These are phyloP conservation scores for Andrena chrysosceles DNA, from an alignment of 2,888 invertebrate species.

Conservation along the genomic window DNA sequence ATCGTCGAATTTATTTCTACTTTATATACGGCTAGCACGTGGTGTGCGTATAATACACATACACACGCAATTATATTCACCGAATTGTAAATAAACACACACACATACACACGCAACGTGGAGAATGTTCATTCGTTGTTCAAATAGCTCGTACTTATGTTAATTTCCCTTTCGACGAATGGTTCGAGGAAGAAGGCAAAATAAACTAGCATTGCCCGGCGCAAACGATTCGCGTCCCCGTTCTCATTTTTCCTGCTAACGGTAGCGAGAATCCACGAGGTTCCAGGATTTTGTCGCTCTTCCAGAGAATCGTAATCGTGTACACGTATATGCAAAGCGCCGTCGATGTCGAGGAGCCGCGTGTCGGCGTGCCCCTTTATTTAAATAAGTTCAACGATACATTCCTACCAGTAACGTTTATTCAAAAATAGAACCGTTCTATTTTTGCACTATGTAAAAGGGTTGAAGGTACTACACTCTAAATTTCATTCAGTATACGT, in stretches of 20 bases:
- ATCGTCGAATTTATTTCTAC: conserved; percentile 56
- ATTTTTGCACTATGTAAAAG: conserved; percentile 79
- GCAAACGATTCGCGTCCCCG: neutral
- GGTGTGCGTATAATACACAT: conserved; percentile 45
- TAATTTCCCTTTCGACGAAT: conserved; percentile 37
- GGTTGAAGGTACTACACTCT: conserved; percentile 71
- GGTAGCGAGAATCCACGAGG: neutral
- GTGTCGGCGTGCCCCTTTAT: conserved; percentile 40
- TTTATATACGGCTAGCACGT: conserved; percentile 61
- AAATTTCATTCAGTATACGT: conserved; percentile 73
- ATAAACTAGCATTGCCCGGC: neutral
- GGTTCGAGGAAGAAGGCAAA: conserved; percentile 31
- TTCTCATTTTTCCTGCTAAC: neutral
- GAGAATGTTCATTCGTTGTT: conserved; percentile 40
- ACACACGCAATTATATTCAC: conserved; percentile 26
- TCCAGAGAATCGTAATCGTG: conserved; percentile 39
- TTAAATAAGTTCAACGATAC: conserved; percentile 72
- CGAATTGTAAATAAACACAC: conserved; percentile 65
- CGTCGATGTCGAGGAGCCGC: neutral
- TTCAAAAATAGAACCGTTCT: conserved; percentile 74
- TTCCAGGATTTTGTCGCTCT: conserved; percentile 11
- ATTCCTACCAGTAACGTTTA: conserved; percentile 72
- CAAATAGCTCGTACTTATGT: conserved; percentile 59
- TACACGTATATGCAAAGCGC: conserved; percentile 26
- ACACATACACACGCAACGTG: conserved; percentile 52